phyloP scores from a whole-genome alignment of 2,113 vertebrate species.

The Gobiocypris rarus region DNA sequence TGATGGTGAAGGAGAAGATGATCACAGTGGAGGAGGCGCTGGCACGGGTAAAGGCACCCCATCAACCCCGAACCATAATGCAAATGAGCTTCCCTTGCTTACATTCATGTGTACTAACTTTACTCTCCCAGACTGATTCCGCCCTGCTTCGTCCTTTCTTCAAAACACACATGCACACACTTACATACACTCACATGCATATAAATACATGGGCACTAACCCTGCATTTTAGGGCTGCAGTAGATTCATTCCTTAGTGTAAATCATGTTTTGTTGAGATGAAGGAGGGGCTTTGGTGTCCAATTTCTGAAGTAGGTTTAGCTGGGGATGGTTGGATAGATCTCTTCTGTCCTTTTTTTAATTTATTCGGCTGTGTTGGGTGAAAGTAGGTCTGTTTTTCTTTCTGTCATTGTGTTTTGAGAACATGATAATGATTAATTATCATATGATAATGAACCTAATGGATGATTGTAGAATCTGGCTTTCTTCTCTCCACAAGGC shows the following conservation, averaged over 20 bases:
- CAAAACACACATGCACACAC: neutral
- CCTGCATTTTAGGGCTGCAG: neutral
- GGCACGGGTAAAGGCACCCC: constrained; percentile 83
- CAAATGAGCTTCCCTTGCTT: neutral
- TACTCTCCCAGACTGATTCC: constrained; percentile 64
- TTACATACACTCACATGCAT: constrained; percentile 43
- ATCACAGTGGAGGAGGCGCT: constrained; percentile 97
- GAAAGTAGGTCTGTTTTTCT: constrained; percentile 4
- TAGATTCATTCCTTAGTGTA: neutral
- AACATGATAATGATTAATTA: constrained; percentile 49
- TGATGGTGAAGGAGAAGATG: constrained; percentile 99
- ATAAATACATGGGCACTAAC: neutral
- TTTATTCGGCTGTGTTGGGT: constrained; percentile 9
- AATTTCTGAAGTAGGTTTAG: neutral
- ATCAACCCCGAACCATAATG: neutral
- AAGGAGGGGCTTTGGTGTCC: constrained; percentile 11
- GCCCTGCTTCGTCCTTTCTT: neutral
- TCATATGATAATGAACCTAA: constrained; percentile 34
- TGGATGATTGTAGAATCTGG: constrained; percentile 41
- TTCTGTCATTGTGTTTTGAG: constrained; percentile 48
- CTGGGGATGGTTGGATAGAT: constrained; percentile 3
- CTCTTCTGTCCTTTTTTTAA: neutral
- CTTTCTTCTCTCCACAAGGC: constrained; percentile 62
- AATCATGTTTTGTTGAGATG: constrained; percentile 6
- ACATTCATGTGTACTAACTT: constrained; percentile 70